phyloP scores from a whole-genome alignment of 2,888 invertebrate genomes.

The Erannis defoliaria region DNA sequence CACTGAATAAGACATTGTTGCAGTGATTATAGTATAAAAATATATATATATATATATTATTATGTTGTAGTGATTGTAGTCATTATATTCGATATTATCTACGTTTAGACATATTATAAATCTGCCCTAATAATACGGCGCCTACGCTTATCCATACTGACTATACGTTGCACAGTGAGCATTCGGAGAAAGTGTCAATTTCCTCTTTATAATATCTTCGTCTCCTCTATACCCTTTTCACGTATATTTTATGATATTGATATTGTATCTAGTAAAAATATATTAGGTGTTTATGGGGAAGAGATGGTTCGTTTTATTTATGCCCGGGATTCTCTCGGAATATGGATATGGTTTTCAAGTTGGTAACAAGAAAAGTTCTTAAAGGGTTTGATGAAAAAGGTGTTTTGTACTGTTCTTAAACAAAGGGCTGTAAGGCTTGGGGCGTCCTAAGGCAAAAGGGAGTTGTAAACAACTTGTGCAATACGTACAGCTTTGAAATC shows the following conservation, averaged over 20 bases:
- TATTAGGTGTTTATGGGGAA: conserved; percentile 20
- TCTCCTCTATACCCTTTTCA: conserved; percentile 32
- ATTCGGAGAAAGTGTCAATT: conserved; percentile 33
- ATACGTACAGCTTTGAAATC: no score
- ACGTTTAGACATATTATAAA: no score
- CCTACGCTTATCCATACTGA: conserved; percentile 28
- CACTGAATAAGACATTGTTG: no score
- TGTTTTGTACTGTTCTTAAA: not conserved
- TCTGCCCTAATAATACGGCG: no score
- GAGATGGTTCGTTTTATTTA: conserved; percentile 18
- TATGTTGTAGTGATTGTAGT: no score
- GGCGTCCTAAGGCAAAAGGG: no score
- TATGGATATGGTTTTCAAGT: conserved; percentile 10
- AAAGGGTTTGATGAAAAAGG: not conserved
- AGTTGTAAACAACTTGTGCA: no score
- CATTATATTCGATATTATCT: no score
- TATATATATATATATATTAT: no score
- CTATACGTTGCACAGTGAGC: not conserved
- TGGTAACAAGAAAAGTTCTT: conserved; percentile 13
- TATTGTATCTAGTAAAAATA: conserved; percentile 20
- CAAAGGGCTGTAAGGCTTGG: no score
- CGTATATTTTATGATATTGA: conserved; percentile 35
- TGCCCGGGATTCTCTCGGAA: conserved; percentile 11
- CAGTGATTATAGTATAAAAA: no score
- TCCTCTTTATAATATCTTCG: conserved; percentile 33